Evolutionary conservation across 2,113 vertebrate genomes (phyloP).

Genomic region (Ancistrus triradiatus): DNA sequence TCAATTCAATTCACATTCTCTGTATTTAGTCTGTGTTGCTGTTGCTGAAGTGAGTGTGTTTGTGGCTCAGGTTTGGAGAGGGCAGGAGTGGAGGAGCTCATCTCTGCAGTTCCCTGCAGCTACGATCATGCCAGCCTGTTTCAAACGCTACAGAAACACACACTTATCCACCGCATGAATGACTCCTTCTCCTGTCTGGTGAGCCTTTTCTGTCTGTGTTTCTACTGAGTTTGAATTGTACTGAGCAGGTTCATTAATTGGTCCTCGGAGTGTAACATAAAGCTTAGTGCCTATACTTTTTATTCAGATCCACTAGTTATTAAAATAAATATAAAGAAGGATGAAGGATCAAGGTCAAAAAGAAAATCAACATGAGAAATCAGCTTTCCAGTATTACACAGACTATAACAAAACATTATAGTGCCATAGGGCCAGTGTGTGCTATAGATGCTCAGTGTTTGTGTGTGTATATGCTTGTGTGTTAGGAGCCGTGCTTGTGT

Average conservation of each 20-base stretch:
- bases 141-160: conserved; percentile 83
- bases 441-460: not conserved
- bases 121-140: conserved; percentile 89
- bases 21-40: not conserved
- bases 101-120: conserved; percentile 83
- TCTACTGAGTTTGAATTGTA: too few species aligned
- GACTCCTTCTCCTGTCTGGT: conserved; percentile 99
- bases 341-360: too few species aligned
- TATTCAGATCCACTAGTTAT: too few species aligned
- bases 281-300: too few species aligned
- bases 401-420: too few species aligned
- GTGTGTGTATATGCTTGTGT: conserved; percentile 9
- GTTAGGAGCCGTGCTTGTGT: not conserved
- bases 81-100: conserved; percentile 90
- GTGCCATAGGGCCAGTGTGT: not conserved
- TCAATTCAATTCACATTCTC: too few species aligned
- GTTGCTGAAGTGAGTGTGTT: conserved; percentile 25
- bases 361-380: too few species aligned
- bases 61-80: conserved; percentile 64
- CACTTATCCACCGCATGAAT: conserved; percentile 90
- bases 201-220: conserved; percentile 23
- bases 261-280: too few species aligned
- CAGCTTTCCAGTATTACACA: too few species aligned
- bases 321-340: too few species aligned
- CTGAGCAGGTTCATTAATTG: too few species aligned